These are phyloP conservation scores for Oxyscelio sp. DNA, from an alignment of 2,888 invertebrate species.

Conservation along the genomic window DNA sequence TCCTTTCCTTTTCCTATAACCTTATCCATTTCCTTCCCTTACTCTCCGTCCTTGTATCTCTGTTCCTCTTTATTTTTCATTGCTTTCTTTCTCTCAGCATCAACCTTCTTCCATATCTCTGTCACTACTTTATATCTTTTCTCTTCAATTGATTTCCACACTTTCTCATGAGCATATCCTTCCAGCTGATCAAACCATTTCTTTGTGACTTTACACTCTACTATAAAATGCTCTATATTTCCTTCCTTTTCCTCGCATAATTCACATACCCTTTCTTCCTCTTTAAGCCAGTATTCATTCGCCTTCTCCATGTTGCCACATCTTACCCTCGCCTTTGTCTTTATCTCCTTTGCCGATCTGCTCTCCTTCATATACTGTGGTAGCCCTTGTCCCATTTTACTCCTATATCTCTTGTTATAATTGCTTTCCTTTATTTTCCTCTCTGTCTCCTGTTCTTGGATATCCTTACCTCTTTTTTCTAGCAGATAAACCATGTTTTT, in stretches of 20 bases:
- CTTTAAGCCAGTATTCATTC: slow-evolving; percentile 22
- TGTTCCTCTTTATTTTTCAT: neutral
- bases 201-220: slow-evolving; percentile 28
- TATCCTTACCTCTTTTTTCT: slow-evolving; percentile 15
- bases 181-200: slow-evolving; percentile 32
- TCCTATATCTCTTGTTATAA: slow-evolving; percentile 33
- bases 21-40: too few species aligned
- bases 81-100: neutral
- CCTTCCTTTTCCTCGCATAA: slow-evolving; percentile 7
- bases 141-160: neutral
- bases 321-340: slow-evolving; percentile 38
- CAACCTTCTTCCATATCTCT: slow-evolving; percentile 1
- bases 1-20: neutral
- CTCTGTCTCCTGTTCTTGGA: slow-evolving; percentile 14
- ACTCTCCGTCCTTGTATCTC: neutral
- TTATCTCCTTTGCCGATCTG: slow-evolving; percentile 7
- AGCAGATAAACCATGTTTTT: neutral
- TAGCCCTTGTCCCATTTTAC: neutral
- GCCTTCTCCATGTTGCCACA: too few species aligned
- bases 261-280: slow-evolving; percentile 1
- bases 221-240: slow-evolving; percentile 8
- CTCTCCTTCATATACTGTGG: slow-evolving; percentile 21
- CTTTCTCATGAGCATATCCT: neutral
- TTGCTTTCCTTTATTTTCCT: slow-evolving; percentile 30
- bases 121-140: neutral